phyloP scores from a whole-genome alignment of 2,888 invertebrate species.

The Drosophila subquinaria region DNA sequence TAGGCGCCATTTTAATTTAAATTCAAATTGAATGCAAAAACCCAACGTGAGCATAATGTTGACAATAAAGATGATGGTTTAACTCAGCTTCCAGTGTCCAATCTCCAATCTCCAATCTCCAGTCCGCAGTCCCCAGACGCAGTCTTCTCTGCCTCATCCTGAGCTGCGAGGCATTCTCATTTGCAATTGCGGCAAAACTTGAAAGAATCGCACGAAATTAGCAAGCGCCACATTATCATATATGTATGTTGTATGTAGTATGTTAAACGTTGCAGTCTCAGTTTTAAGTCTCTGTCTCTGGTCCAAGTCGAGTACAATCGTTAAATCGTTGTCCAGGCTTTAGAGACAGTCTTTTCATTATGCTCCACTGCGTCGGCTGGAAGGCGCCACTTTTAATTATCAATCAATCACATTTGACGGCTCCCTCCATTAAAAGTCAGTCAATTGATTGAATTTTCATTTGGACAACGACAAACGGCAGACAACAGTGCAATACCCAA shows the following conservation, averaged over 20 bases:
- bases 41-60: slow-evolving; percentile 48
- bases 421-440: slow-evolving; percentile 78
- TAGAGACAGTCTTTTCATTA: slow-evolving; percentile 44
- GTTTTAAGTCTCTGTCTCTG: background rate
- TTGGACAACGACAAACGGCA: slow-evolving; percentile 43
- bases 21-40: slow-evolving; percentile 55
- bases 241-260: no score
- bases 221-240: slow-evolving; percentile 73
- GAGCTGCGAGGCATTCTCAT: slow-evolving; percentile 26
- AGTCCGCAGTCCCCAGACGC: background rate
- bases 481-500: slow-evolving; percentile 19
- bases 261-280: slow-evolving; percentile 29
- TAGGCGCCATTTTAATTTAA: slow-evolving; percentile 65
- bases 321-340: slow-evolving; percentile 1
- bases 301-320: slow-evolving; percentile 12
- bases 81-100: slow-evolving; percentile 18
- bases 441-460: slow-evolving; percentile 74
- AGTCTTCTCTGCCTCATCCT: slow-evolving; percentile 20
- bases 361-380: slow-evolving; percentile 66
- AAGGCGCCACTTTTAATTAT: slow-evolving; percentile 80
- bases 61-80: slow-evolving; percentile 54
- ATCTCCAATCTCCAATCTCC: slow-evolving; percentile 13
- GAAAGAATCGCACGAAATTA: slow-evolving; percentile 65
- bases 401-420: slow-evolving; percentile 80
- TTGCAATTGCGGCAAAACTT: slow-evolving; percentile 66